Evolutionary conservation across 1,140 invertebrate genomes (phyloP).

Genomic region (Musca vetustissima): DNA sequence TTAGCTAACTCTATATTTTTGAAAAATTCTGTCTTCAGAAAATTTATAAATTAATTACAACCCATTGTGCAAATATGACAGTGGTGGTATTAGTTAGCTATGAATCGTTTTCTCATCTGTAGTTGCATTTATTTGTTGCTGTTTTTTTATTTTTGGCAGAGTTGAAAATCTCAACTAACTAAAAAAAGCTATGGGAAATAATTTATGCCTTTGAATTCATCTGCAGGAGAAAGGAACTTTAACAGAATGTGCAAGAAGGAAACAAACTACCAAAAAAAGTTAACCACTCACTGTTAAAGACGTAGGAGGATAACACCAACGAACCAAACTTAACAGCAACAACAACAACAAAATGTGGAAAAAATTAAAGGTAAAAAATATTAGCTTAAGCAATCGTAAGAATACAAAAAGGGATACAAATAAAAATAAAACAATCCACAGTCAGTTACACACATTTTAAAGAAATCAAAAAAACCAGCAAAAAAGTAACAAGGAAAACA

Average conservation of each 20-base stretch:
- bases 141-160: not conserved
- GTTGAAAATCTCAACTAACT: constrained; percentile 1
- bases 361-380: constrained; percentile 4
- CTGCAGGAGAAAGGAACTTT: not conserved
- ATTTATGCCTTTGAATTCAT: constrained; percentile 48
- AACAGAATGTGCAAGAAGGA: not conserved
- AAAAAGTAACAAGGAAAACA: not conserved
- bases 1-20: too few species aligned
- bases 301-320: constrained; percentile 3
- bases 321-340: constrained; percentile 12
- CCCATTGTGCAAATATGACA: too few species aligned
- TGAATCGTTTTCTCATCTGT: too few species aligned
- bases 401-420: too few species aligned
- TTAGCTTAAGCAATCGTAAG: too few species aligned
- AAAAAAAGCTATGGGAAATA: constrained; percentile 54
- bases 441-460: constrained; percentile 12
- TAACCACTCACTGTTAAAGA: constrained; percentile 10
- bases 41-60: too few species aligned
- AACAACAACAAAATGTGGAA: not conserved
- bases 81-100: too few species aligned
- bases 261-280: not conserved
- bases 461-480: not conserved
- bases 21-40: too few species aligned
- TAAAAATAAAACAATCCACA: too few species aligned
- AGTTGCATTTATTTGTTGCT: too few species aligned